A percentile compares a stretch with the other conserved stretches of the same genome.
Conservation (phyloP, 2,888 invertebrate species). For the Cataglyphis rosenhaueri region DNA sequence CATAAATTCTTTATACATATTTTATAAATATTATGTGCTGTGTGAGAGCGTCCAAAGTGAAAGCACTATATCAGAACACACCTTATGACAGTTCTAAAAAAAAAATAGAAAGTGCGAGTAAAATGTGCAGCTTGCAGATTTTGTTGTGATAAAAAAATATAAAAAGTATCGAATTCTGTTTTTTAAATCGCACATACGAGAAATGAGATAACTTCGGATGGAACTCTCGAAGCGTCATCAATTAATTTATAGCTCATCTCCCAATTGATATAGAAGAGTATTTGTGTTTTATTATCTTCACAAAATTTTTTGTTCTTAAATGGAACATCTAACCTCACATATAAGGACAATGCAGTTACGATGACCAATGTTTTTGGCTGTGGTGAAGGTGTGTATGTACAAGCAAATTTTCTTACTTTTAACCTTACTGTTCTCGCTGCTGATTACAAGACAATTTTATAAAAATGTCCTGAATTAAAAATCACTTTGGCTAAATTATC, state of each 20-base stretch:
- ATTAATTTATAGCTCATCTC: background rate
- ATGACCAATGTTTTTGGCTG: slow-evolving; percentile 34
- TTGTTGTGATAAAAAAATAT: background rate
- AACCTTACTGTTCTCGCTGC: background rate
- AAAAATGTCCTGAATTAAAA: background rate
- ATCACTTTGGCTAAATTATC: background rate
- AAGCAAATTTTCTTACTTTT: background rate
- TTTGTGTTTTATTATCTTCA: background rate
- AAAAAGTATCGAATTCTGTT: background rate
- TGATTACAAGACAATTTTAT: background rate
- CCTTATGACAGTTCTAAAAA: too few species aligned
- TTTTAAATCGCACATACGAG: background rate
- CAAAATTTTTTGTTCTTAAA: background rate
- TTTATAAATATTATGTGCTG: too few species aligned
- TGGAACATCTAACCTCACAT: background rate
- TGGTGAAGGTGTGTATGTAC: background rate
- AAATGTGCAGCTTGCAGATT: background rate
- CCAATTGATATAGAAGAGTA: background rate
- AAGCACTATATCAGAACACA: too few species aligned
- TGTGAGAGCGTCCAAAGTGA: too few species aligned
- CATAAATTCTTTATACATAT: too few species aligned
- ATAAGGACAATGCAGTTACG: background rate
- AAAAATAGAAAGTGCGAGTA: too few species aligned
- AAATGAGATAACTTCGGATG: background rate
- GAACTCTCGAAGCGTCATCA: background rate